Base-by-base conservation (phyloP, 2,113 vertebrate species). In the human region DNA sequence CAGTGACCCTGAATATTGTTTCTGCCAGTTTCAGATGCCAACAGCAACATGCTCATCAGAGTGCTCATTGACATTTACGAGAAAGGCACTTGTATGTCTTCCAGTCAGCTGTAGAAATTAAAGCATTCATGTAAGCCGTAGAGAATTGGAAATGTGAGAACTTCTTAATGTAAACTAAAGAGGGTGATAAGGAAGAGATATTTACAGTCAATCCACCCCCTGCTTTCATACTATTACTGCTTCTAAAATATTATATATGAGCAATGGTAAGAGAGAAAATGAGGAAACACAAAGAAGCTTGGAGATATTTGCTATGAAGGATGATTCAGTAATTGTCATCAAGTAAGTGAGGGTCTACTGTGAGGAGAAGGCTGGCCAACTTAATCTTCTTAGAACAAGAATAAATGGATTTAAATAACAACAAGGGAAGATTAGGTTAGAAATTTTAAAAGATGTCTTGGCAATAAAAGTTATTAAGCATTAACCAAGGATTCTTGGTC, bases 261-360 rank as follows among this genome's bases (percentile, higher is more conserved):
- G 4, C 3, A 45, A 20, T 0, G 11, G 4, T 22, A 18, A 64
- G 30, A 1, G 1, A 10, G 4, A 23, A 14, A 1, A 45, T 0
- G 32, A 61, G 3, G 17, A 25, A 55, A 66, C 12, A 14, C 43
- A 61, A 57, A 35, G 18, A 32, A 25, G 22, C 17, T 2, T 70
- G 52, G 9, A 80, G 32, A 64, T 27, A 25, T 48, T n/a, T 11
- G 12, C 75, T 20, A 8, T 3, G 75, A 88, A 73, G 38, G 9
- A 3, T 52, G 32, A 48, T 5, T 57, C 13, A 2, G n/a, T 64
- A 57, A 22, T 11, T 20, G 61, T 40, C 40, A 11, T 6, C 45
- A 40, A 78, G 18, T 18, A 38, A 4, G 8, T 23, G 43, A 40
- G 64, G 22, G 76, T 25, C 32, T 57, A 30, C 48, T 16, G 22